These are phyloP conservation scores for Varecia variegata DNA, from an alignment of 2,797 vertebrate genomes.

Conservation along the genomic window DNA sequence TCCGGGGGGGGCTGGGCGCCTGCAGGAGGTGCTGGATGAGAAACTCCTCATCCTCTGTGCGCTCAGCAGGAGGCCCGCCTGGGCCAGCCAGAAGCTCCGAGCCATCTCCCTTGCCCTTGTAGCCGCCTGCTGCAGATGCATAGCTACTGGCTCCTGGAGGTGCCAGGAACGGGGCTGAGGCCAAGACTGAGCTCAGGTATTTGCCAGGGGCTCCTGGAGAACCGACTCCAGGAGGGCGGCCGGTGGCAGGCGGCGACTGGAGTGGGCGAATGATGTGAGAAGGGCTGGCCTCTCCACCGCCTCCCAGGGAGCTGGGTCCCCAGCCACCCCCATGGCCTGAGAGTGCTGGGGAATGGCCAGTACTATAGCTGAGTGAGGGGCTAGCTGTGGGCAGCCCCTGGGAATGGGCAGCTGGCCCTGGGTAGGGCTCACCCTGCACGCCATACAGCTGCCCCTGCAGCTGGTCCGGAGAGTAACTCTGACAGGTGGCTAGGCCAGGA, in stretches of 20 bases:
- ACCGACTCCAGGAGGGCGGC: conserved; percentile 87
- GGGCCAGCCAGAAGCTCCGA: conserved; percentile 87
- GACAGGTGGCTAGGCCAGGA: conserved; percentile 79
- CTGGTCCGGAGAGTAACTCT: conserved; percentile 85
- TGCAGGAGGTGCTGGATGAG: conserved; percentile 95
- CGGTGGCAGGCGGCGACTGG: conserved; percentile 90
- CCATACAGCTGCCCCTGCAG: conserved; percentile 83
- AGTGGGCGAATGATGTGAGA: conserved; percentile 94
- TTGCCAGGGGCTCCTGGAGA: conserved; percentile 89
- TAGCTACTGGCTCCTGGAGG: conserved; percentile 79
- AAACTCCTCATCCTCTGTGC: conserved; percentile 89
- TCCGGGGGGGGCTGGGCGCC: conserved; percentile 89
- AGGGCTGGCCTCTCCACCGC: conserved; percentile 88
- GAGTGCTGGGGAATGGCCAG: conserved; percentile 95
- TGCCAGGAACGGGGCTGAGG: conserved; percentile 90
- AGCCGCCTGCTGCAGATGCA: conserved; percentile 74
- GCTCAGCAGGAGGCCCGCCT: conserved; percentile 56
- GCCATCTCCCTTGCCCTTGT: conserved; percentile 85
- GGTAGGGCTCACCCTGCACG: conserved; percentile 83
- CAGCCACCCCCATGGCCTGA: conserved; percentile 88
- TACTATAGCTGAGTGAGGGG: conserved; percentile 92
- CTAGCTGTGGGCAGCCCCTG: conserved; percentile 89
- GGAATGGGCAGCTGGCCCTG: conserved; percentile 81
- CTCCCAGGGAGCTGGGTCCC: conserved; percentile 79
- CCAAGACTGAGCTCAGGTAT: conserved; percentile 92